Base-by-base conservation (phyloP, 2,888 invertebrate species). In the Apodemia hepburni region DNA sequence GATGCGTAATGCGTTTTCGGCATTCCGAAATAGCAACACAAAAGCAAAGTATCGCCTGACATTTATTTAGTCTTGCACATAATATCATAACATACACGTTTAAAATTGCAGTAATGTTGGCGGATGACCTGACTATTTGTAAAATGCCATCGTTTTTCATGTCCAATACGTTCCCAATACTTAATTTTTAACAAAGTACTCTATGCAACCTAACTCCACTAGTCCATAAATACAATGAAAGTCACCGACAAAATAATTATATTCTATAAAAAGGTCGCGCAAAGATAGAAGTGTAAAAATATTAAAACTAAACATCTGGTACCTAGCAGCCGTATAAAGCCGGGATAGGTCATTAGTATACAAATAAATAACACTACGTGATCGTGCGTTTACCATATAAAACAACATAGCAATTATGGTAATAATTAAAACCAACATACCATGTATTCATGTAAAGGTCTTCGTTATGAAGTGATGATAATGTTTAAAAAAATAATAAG, bases 381-480 rank as follows among this genome's bases (percentile, higher is more conserved):
- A 54, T 12, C 54, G 22, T 22, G 27, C 22, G 12, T 12, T 54
- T 15, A 27, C 54, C 27, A 27, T 54, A 54, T 54, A 27, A 27
- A 54, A 54, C 27, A 22, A 54, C 12, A 27, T 54, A 18, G 51
- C 11, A 54, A 54, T 27, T 54, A 54, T 54, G 54, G 22, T 15
- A 22, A 22, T 22, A 54, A 54, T 54, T 54, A 54, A 54, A 27
- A 54, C 12, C 54, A 54, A 54, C 54, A 54, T 15, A 54, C 54
- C 22, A 22, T 22, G 54, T 27, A 27, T 7, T 27, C 9, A 42
- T 42, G 22, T 22, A 27, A 54, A 54, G 27, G 54, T 27, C 27
- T 54, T 27, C 27, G 54, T 27, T 54, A 54, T 22, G 54, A 27
- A 27, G 54, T 54, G 54, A 15, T 27, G 27, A 22, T 54, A 27